Evolutionary conservation across 2,797 vertebrate species (phyloP).

Genomic region (Diplodus puntazzo): DNA sequence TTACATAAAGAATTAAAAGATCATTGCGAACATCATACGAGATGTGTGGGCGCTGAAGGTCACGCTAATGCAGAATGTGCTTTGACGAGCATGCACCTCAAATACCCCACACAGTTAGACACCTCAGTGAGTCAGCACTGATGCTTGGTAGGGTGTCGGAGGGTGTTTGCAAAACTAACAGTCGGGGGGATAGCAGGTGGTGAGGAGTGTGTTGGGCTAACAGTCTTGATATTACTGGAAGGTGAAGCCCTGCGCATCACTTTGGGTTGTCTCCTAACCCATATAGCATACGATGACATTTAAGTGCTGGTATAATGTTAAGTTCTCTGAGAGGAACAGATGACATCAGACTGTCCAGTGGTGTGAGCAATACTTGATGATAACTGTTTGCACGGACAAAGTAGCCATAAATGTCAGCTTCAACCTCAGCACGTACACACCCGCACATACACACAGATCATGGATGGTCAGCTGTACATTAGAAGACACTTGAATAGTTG

Average conservation of each 20-base stretch:
- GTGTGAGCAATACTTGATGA: constrained; percentile 44
- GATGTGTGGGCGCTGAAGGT: constrained; percentile 14
- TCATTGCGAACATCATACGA: constrained; percentile 7
- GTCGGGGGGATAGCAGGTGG: constrained; percentile 56
- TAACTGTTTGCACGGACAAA: neutral
- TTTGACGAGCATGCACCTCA: constrained; percentile 9
- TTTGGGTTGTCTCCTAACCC: constrained; percentile 29
- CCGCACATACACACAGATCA: neutral
- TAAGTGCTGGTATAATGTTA: constrained; percentile 58
- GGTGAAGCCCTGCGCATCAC: constrained; percentile 65
- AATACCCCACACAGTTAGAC: constrained; percentile 47
- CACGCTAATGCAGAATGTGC: neutral
- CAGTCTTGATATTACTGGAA: constrained; percentile 78
- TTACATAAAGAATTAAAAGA: constrained; percentile 14
- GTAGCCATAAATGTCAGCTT: constrained; percentile 42
- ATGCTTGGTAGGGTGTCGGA: constrained; percentile 30
- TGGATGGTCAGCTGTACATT: constrained; percentile 7
- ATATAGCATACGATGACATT: constrained; percentile 71
- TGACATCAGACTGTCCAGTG: constrained; percentile 71
- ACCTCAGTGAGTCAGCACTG: constrained; percentile 74
- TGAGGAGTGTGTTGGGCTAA: constrained; percentile 30
- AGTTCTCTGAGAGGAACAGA: constrained; percentile 55
- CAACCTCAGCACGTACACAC: neutral
- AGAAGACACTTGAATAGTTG: neutral
- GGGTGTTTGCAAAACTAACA: constrained; percentile 58